Evolutionary conservation across 2,797 vertebrate species (phyloP).

Genomic region (Neostethus bicornis): DNA sequence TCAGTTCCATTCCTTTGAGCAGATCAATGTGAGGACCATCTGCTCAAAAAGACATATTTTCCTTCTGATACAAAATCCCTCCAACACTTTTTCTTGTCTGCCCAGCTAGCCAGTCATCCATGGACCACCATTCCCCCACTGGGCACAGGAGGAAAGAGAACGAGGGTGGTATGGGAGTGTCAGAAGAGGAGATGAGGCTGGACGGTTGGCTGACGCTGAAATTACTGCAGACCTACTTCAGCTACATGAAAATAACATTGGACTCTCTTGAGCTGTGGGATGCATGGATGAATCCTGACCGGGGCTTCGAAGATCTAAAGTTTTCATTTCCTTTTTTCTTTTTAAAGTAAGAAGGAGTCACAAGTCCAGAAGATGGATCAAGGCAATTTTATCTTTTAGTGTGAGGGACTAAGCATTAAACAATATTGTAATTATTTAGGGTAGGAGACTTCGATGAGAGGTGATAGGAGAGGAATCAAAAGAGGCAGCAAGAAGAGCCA

Average conservation of each 20-base stretch:
- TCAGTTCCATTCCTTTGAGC: constrained; percentile 50
- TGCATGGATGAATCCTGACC: constrained; percentile 30
- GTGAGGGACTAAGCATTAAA: constrained; percentile 12
- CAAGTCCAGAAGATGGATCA: constrained; percentile 17
- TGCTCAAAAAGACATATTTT: constrained; percentile 47
- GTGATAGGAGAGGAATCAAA: constrained; percentile 30
- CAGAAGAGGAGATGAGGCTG: constrained; percentile 60
- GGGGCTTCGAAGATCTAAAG: constrained; percentile 1
- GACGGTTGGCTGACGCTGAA: constrained; percentile 62
- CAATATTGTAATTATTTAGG: constrained; percentile 28
- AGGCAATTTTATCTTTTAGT: constrained; percentile 15
- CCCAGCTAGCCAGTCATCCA: constrained; percentile 61
- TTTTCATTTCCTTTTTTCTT: constrained; percentile 27
- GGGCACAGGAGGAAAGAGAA: constrained; percentile 7
- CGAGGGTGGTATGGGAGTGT: constrained; percentile 31
- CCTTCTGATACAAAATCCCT: constrained; percentile 30
- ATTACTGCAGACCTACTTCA: constrained; percentile 56
- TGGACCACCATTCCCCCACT: constrained; percentile 56
- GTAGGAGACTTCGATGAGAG: constrained; percentile 31
- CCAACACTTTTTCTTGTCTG: constrained; percentile 37
- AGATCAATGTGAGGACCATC: constrained; percentile 62
- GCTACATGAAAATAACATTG: constrained; percentile 58
- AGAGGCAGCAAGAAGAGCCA: constrained; percentile 43
- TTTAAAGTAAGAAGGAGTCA: not conserved
- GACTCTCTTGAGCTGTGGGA: constrained; percentile 52